phyloP scores from a whole-genome alignment of 1,140 invertebrate genomes.

The Andricus grossulariae region DNA sequence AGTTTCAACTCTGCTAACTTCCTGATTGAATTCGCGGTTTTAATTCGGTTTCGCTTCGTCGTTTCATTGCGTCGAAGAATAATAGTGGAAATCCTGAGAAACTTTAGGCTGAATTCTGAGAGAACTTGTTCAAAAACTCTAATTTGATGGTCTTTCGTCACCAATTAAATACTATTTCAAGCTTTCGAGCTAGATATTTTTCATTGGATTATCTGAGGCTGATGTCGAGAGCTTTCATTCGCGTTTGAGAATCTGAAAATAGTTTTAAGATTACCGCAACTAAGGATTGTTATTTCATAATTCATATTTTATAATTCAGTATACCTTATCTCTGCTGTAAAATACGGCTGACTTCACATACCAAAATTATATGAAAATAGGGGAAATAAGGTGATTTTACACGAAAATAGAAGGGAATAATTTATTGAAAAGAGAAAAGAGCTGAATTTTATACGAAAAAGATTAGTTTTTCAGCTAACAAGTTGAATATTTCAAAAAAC shows the following conservation, averaged over 20 bases:
- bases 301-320: too few relatives aligned
- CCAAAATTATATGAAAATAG: too few relatives aligned
- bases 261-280: not conserved
- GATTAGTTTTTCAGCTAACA: too few relatives aligned
- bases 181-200: not conserved
- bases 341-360: too few relatives aligned
- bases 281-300: too few relatives aligned
- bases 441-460: too few relatives aligned
- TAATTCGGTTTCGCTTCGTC: conserved; percentile 55
- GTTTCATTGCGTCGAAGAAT: conserved; percentile 46
- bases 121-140: conserved; percentile 11
- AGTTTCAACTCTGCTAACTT: conserved; percentile 51
- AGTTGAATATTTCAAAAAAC: too few relatives aligned
- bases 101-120: conserved; percentile 42
- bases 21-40: conserved; percentile 56
- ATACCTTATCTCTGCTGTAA: too few relatives aligned
- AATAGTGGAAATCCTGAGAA: conserved; percentile 31
- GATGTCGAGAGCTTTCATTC: not conserved
- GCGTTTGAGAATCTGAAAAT: not conserved
- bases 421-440: too few relatives aligned
- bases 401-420: too few relatives aligned
- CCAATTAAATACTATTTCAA: conserved; percentile 6
- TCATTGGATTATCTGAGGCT: not conserved
- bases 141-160: not conserved
- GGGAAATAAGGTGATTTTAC: too few relatives aligned